These are phyloP conservation scores for Ips typographus DNA, from an alignment of 1,140 invertebrate species.

Conservation along the genomic window DNA sequence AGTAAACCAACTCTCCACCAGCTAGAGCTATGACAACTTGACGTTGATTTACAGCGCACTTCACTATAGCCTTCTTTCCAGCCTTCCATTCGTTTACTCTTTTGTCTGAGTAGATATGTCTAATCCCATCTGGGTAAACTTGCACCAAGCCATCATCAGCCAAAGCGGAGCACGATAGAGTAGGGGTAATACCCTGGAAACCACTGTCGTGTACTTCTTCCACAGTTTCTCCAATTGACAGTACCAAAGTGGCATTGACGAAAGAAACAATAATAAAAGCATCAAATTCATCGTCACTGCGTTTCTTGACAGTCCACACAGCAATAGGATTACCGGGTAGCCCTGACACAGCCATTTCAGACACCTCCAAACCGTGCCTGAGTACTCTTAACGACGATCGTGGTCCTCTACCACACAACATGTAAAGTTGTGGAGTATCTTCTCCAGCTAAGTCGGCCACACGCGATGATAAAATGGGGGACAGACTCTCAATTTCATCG, in stretches of 20 bases:
- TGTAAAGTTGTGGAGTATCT: constrained; percentile 97
- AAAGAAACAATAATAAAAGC: constrained; percentile 99
- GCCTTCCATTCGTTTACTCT: constrained; percentile 99
- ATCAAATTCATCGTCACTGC: constrained; percentile 97
- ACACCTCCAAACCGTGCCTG: constrained; percentile 94
- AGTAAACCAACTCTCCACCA: constrained; percentile 98
- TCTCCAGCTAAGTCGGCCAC: constrained; percentile 90
- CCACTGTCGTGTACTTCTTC: constrained; percentile 99
- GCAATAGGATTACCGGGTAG: constrained; percentile 98
- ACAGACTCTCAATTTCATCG: constrained; percentile 96
- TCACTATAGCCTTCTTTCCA: constrained; percentile 94
- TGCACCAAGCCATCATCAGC: constrained; percentile 98
- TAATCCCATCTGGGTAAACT: constrained; percentile 98
- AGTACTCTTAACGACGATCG: constrained; percentile 90
- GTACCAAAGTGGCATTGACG: constrained; percentile 97
- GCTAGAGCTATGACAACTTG: constrained; percentile 98
- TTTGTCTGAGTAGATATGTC: constrained; percentile 96
- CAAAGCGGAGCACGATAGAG: constrained; percentile 93
- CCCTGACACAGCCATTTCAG: constrained; percentile 99
- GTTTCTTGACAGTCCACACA: constrained; percentile 98
- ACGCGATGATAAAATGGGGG: constrained; percentile 87
- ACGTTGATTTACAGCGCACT: constrained; percentile 97
- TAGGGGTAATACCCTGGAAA: constrained; percentile 97
- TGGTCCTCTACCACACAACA: constrained; percentile 92
- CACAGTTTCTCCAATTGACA: constrained; percentile 99